Conservation (phyloP, 2,113 vertebrate genomes). For the Daphoenositta chrysoptera region DNA sequence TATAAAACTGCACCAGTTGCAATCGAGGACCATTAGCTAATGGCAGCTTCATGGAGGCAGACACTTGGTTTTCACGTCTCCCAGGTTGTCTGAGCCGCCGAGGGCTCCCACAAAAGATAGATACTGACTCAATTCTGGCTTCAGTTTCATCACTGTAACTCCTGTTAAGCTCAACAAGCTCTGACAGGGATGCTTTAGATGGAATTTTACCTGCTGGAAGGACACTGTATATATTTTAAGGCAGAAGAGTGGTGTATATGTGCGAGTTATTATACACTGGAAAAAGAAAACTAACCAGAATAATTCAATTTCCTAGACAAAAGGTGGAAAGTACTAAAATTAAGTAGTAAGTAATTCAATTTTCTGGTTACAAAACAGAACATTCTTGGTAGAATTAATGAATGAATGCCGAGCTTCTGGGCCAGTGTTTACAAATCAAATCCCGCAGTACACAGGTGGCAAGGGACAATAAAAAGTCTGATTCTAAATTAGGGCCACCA, state of each 20-base stretch:
- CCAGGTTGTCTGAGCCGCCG: background rate
- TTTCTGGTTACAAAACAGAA: conserved; percentile 17
- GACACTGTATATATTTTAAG: background rate
- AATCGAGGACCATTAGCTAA: background rate
- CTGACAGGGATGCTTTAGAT: background rate
- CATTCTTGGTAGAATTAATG: conserved; percentile 46
- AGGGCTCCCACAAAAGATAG: background rate
- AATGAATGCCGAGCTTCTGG: background rate
- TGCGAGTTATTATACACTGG: background rate
- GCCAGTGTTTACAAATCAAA: background rate
- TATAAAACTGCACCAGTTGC: background rate
- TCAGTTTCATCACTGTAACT: background rate
- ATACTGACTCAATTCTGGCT: background rate
- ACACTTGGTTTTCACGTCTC: background rate
- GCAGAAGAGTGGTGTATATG: background rate
- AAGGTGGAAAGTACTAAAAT: conserved; percentile 15
- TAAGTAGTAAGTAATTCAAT: conserved; percentile 11
- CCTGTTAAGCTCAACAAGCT: background rate
- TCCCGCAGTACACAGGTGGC: background rate
- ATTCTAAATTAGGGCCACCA: background rate
- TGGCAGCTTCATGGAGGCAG: background rate
- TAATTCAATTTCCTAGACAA: conserved; percentile 11
- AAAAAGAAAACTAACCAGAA: background rate
- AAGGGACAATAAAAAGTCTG: background rate
- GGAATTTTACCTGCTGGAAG: background rate